A percentile compares a stretch with the other conserved stretches of the same genome.
These are phyloP conservation scores for Lagopus leucura DNA, from an alignment of 2,113 vertebrate species.

Conservation along the genomic window DNA sequence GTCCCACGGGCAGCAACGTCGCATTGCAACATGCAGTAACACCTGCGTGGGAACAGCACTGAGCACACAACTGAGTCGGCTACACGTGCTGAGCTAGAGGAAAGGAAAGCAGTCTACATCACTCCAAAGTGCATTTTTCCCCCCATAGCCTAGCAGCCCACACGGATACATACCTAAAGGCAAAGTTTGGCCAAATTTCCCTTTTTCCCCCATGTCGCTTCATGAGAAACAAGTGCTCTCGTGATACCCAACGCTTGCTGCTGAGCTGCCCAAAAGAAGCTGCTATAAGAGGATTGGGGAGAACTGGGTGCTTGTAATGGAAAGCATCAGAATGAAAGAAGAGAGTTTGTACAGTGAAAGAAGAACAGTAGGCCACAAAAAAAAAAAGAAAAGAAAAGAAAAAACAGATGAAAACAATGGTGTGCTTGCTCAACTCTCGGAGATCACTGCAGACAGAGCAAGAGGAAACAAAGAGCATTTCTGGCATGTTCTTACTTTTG, in stretches of 20 bases:
- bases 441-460: background rate
- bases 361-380: constrained; percentile 4
- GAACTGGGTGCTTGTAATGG: background rate
- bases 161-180: no score
- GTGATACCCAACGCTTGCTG: background rate
- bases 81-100: background rate
- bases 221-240: background rate
- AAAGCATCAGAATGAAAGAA: background rate
- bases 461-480: background rate
- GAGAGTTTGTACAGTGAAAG: background rate
- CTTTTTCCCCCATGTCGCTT: background rate
- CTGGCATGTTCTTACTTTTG: background rate
- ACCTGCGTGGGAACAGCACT: background rate
- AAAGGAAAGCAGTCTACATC: background rate
- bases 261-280: fast-evolving
- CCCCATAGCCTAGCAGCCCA: background rate
- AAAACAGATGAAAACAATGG: background rate
- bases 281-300: background rate
- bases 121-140: background rate
- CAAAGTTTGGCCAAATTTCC: background rate
- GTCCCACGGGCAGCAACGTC: background rate
- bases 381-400: background rate
- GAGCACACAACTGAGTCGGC: no score
- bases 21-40: background rate
- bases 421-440: background rate